Conservation (phyloP, 2,888 invertebrate species). For the Biston stratarius region DNA sequence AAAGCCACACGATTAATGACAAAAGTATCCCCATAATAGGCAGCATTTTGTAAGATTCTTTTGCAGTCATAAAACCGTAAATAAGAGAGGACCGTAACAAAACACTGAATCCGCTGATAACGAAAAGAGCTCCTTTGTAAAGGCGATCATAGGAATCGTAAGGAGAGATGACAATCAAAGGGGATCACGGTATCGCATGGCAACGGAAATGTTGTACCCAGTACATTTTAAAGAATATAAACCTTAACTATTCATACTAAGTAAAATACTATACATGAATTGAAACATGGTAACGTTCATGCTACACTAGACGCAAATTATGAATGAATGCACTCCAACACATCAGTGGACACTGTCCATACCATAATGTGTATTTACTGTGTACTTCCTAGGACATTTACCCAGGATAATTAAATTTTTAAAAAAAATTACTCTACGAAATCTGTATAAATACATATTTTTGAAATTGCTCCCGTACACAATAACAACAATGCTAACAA, state of each 20-base stretch:
- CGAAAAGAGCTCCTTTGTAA: constrained; percentile 51
- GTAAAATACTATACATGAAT: background rate
- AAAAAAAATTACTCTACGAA: constrained; percentile 34
- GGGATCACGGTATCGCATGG: constrained; percentile 49
- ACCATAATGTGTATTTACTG: background rate
- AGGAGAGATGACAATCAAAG: constrained; percentile 54
- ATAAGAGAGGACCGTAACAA: constrained; percentile 45
- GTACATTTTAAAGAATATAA: constrained; percentile 6
- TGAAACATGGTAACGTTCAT: background rate
- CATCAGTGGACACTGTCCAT: background rate
- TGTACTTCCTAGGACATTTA: background rate
- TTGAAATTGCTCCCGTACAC: too few species aligned
- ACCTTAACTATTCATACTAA: background rate
- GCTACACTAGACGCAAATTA: background rate
- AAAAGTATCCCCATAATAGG: constrained; percentile 16
- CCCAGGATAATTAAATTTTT: background rate
- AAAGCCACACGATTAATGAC: constrained; percentile 12
- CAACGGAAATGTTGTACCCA: constrained; percentile 31
- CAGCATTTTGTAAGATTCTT: constrained; percentile 32
- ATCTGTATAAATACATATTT: too few species aligned
- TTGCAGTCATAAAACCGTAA: constrained; percentile 42
- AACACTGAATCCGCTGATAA: constrained; percentile 48
- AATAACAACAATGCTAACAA: too few species aligned
- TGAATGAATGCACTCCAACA: background rate
- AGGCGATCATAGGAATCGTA: constrained; percentile 53